Conservation (phyloP, 2,797 vertebrate genomes). For the Siniperca undulata region DNA sequence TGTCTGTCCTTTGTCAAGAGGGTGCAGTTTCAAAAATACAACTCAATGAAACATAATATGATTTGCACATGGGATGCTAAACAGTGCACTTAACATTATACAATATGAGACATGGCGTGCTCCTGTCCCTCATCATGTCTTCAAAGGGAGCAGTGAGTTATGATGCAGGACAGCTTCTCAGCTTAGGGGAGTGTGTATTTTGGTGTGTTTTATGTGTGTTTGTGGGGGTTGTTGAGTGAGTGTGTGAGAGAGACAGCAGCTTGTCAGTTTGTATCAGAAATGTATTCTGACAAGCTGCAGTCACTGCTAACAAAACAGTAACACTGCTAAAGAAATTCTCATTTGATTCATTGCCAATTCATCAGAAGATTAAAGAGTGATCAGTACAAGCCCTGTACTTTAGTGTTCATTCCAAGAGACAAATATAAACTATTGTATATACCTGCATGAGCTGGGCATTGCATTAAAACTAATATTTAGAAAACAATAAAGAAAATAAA, state of each 20-base stretch:
- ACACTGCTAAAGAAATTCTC: not conserved
- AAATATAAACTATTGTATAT: not conserved
- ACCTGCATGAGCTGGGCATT: not conserved
- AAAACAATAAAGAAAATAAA: too few relatives aligned
- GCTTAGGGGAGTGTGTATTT: slow-evolving; percentile 20
- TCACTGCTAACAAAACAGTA: not conserved
- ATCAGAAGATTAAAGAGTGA: too few relatives aligned
- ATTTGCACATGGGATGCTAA: not conserved
- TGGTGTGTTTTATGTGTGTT: not conserved
- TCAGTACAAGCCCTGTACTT: not conserved
- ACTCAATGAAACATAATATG: not conserved
- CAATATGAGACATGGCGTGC: not conserved
- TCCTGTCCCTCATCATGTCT: slow-evolving; percentile 14
- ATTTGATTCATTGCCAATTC: not conserved
- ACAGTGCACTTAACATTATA: not conserved
- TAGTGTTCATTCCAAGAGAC: too few relatives aligned
- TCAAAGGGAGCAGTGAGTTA: slow-evolving; percentile 9
- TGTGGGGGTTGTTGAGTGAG: not conserved
- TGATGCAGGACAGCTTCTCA: slow-evolving; percentile 21
- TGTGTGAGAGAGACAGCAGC: slow-evolving; percentile 24
- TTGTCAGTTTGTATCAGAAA: slow-evolving; percentile 34
- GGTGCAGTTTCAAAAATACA: not conserved
- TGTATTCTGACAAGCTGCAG: slow-evolving; percentile 2
- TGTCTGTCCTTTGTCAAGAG: not conserved
- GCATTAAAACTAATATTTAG: not conserved